Percentiles rank a stretch among this genome's conserved stretches.
Conservation (phyloP, 2,797 vertebrate genomes). For the Urosaurus nigricauda region DNA sequence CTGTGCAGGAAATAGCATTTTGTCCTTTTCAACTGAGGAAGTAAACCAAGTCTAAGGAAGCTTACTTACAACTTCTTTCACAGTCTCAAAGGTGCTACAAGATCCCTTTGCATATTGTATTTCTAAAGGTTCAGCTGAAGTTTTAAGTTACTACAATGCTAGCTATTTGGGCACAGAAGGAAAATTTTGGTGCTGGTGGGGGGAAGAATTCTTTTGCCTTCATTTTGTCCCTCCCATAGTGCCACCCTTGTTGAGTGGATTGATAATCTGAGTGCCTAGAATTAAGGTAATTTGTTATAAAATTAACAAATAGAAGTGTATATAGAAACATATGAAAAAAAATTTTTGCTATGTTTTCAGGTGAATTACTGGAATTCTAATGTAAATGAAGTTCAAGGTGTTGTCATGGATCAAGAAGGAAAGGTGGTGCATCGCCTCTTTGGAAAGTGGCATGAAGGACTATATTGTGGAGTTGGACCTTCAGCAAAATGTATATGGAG, state of each 20-base stretch:
- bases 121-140: too few relatives aligned
- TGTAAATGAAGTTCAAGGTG: slow-evolving; percentile 96
- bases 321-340: slow-evolving; percentile 28
- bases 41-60: too few relatives aligned
- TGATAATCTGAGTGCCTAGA: neutral
- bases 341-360: slow-evolving; percentile 75
- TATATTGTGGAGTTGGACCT: slow-evolving; percentile 94
- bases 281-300: neutral
- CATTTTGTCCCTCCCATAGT: too few relatives aligned
- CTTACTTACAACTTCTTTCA: too few relatives aligned
- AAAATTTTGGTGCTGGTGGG: too few relatives aligned
- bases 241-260: neutral
- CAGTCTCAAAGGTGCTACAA: too few relatives aligned
- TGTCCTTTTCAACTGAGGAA: too few relatives aligned
- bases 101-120: too few relatives aligned
- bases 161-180: too few relatives aligned
- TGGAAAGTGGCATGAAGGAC: slow-evolving; percentile 98
- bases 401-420: slow-evolving; percentile 97
- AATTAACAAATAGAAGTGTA: neutral
- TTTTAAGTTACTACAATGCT: too few relatives aligned
- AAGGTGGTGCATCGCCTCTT: slow-evolving; percentile 96
- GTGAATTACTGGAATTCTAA: slow-evolving; percentile 99
- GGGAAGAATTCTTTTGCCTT: too few relatives aligned
- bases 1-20: too few relatives aligned
- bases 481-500: slow-evolving; percentile 99